Evolutionary conservation across 2,888 invertebrate species (phyloP).

Genomic region (Elysia crispata): DNA sequence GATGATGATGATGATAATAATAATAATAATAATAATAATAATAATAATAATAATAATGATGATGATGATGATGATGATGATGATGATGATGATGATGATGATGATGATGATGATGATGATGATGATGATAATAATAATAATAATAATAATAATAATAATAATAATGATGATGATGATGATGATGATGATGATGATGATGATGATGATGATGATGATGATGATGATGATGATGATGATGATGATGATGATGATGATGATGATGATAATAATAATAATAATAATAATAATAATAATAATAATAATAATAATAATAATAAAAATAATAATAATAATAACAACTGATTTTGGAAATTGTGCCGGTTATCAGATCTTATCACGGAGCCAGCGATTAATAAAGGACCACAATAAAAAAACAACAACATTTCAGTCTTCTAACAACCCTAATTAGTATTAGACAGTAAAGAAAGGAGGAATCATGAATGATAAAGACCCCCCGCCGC

Average conservation of each 20-base stretch:
- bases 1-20: slow-evolving; percentile 11
- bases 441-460: too few relatives aligned
- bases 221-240: slow-evolving; percentile 37
- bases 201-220: slow-evolving; percentile 36
- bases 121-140: slow-evolving; percentile 41
- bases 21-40: not conserved
- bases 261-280: too few relatives aligned
- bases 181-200: slow-evolving; percentile 28
- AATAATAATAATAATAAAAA: too few relatives aligned
- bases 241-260: slow-evolving; percentile 35
- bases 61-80: not conserved
- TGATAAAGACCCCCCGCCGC: too few relatives aligned
- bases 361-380: too few relatives aligned
- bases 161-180: slow-evolving; percentile 22
- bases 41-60: not conserved
- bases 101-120: slow-evolving; percentile 37
- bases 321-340: too few relatives aligned
- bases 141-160: not conserved
- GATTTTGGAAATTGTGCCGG: too few relatives aligned
- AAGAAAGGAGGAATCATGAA: too few relatives aligned
- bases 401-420: too few relatives aligned
- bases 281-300: too few relatives aligned
- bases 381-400: too few relatives aligned
- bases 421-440: too few relatives aligned
- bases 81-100: not conserved